Evolutionary conservation across 1,140 invertebrate species (phyloP), one percentile per base, ranked within the genome.

Genomic region (Agraylea sexmaculata): DNA sequence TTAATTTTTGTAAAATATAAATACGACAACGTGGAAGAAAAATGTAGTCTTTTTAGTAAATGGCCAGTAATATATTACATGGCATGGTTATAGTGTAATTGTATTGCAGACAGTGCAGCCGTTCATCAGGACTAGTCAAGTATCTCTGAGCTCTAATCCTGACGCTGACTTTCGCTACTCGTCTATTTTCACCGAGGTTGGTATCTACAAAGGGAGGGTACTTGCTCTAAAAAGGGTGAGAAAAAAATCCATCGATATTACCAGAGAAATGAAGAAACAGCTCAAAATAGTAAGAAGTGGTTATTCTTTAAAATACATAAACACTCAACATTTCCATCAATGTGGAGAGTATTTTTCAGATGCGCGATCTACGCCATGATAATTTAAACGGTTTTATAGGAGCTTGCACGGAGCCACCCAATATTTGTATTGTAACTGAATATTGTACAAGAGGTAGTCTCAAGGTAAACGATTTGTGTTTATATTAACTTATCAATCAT

Each of bases 351-450:
- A n/a, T n/a, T n/a, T n/a, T n/a, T n/a, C 55, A 91, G 87, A 81
- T 94, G 71, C 64, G 86, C 37, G 88, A 94, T 60, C 64, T 92
- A 12, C 73, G 87, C 13, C 88, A 93, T 52, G 86, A 90, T 55
- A 93, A 94, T 58, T 68, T 95, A 27, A 91, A 90, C 55, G 78
- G 83, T 1, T 95, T 96, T 54, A 85, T 95, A 34, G 91, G 91
- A 31, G 88, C 88, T n/a, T 91, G 87, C 55, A 84, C 87, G 7
- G 86, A 91, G 50, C 78, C 87, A 3, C 83, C 84, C 0, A 83
- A 88, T 51, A 83, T 94, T 46, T 89, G 87, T 54, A 82, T 91
- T 22, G 74, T 92, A 3, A 87, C 83, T 1, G 88, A 92, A 58
- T 94, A 94, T 53, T 93, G 89, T 59, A 77, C 83, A 2, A 73